phyloP scores from a whole-genome alignment of 2,113 vertebrate species.

The Poicephalus meyeri region DNA sequence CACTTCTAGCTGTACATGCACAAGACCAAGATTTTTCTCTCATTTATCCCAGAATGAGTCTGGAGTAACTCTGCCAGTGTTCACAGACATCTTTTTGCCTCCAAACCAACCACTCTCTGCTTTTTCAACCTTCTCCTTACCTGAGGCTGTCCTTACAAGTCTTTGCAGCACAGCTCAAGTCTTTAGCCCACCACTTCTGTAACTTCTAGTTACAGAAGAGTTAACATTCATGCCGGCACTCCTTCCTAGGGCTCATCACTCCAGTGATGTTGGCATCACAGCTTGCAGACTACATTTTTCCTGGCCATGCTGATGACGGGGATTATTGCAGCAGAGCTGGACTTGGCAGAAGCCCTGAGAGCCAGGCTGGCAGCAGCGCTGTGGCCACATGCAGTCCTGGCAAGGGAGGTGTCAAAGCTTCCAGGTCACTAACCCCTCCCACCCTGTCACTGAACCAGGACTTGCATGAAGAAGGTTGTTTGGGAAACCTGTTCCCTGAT shows the following conservation, averaged over 20 bases:
- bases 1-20: neutral
- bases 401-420: neutral
- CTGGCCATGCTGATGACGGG: neutral
- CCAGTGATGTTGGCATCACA: neutral
- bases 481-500: neutral
- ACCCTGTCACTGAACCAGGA: neutral
- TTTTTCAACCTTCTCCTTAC: neutral
- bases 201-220: neutral
- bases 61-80: neutral
- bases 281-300: neutral
- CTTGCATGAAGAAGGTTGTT: neutral
- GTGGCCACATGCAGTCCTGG: accelerated
- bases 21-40: neutral
- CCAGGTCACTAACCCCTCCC: neutral
- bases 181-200: neutral
- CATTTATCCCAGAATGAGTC: neutral
- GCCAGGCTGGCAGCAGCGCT: neutral
- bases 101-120: neutral
- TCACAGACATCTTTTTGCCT: neutral
- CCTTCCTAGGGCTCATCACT: neutral
- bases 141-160: neutral
- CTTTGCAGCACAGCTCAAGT: neutral
- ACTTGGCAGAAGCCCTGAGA: neutral
- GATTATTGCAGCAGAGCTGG: constrained; percentile 20
- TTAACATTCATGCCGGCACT: neutral